Percentiles rank a stretch among this genome's conserved stretches.
Evolutionary conservation across 2,797 vertebrate species (phyloP).

Genomic region (Hemibagrus guttatus): DNA sequence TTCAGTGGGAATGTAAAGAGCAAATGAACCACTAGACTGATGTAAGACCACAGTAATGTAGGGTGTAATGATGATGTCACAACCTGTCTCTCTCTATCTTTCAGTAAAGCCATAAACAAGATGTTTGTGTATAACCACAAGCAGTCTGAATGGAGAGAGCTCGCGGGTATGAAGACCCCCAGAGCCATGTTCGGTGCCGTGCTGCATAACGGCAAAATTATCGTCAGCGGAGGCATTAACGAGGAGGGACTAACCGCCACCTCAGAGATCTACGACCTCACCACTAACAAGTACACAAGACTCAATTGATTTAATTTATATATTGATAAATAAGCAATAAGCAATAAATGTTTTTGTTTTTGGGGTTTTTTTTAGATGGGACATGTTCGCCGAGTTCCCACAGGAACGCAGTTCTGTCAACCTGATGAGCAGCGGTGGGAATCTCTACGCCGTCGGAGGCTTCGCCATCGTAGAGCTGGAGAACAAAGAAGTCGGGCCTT

Average conservation of each 20-base stretch:
- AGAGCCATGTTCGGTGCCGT: conserved; percentile 94
- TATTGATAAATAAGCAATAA: no score
- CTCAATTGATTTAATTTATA: no score
- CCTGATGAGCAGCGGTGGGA: conserved; percentile 82
- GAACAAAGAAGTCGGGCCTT: conserved; percentile 90
- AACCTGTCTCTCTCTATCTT: conserved; percentile 25
- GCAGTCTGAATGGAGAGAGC: conserved; percentile 95
- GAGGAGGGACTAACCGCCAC: conserved; percentile 89
- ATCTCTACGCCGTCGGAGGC: conserved; percentile 90
- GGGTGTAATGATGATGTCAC: not conserved
- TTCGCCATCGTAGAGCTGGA: conserved; percentile 92
- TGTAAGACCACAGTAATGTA: not conserved
- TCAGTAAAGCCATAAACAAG: conserved; percentile 94
- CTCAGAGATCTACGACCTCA: conserved; percentile 88
- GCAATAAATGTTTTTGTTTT: no score
- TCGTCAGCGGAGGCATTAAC: conserved; percentile 90
- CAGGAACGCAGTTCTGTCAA: conserved; percentile 97
- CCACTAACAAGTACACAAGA: conserved; percentile 83
- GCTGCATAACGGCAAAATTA: conserved; percentile 86
- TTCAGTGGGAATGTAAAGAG: no score
- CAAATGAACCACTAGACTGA: not conserved
- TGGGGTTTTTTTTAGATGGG: conserved; percentile 81
- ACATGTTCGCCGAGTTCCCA: conserved; percentile 89
- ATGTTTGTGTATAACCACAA: conserved; percentile 93
- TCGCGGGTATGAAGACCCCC: conserved; percentile 90